Conservation (phyloP, 2,888 invertebrate species). For the Polyommatus icarus region DNA sequence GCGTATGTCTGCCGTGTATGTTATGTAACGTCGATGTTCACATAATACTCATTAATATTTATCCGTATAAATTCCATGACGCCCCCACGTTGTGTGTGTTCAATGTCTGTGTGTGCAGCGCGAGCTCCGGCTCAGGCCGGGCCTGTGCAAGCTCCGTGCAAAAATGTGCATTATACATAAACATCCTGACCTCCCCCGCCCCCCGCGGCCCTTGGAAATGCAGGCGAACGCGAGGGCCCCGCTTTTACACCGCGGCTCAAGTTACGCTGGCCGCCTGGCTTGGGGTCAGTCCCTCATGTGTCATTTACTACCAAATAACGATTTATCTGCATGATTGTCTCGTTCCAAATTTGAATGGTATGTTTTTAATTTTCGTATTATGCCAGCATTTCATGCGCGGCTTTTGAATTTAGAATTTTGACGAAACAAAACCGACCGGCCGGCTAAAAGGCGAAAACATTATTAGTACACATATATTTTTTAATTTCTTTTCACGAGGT, state of each 20-base stretch:
- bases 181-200: slow-evolving; percentile 59
- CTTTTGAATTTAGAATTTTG: background rate
- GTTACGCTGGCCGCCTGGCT: slow-evolving; percentile 55
- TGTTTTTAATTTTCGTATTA: slow-evolving; percentile 1
- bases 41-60: slow-evolving; percentile 30
- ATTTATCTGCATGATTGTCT: slow-evolving; percentile 43
- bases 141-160: slow-evolving; percentile 74
- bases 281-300: slow-evolving; percentile 66
- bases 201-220: slow-evolving; percentile 50
- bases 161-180: slow-evolving; percentile 70
- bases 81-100: slow-evolving; percentile 39
- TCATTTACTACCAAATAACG: slow-evolving; percentile 53
- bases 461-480: slow-evolving; percentile 39
- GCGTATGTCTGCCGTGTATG: background rate
- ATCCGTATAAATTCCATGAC: slow-evolving; percentile 33
- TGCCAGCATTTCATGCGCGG: background rate
- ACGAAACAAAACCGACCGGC: background rate
- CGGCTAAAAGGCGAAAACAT: background rate
- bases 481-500: slow-evolving; percentile 44
- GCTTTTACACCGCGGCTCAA: slow-evolving; percentile 57
- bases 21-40: background rate
- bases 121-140: slow-evolving; percentile 62
- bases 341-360: slow-evolving; percentile 36
- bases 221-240: slow-evolving; percentile 51
- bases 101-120: slow-evolving; percentile 59